phyloP scores from a whole-genome alignment of 2,113 vertebrate genomes.

The Ramphastos sulfuratus region DNA sequence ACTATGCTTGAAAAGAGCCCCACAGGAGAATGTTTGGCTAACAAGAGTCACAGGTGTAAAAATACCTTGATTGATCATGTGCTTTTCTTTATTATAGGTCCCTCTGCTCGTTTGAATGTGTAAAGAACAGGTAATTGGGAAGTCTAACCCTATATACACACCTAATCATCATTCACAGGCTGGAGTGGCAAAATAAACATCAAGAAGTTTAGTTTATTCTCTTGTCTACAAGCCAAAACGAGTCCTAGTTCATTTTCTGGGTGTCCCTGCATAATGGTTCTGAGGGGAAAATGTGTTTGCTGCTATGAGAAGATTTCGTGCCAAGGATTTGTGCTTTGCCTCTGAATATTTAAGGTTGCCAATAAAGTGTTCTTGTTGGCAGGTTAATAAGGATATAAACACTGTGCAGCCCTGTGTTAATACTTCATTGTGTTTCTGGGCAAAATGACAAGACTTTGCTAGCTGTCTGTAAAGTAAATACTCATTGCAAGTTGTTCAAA shows the following conservation, averaged over 20 bases:
- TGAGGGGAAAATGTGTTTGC: conserved; percentile 55
- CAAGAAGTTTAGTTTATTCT: conserved; percentile 27
- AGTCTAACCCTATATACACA: background rate
- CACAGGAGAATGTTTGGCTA: conserved; percentile 4
- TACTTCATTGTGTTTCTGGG: conserved; percentile 33
- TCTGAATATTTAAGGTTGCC: conserved; percentile 77
- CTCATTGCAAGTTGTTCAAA: conserved; percentile 35
- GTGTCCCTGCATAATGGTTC: conserved; percentile 40
- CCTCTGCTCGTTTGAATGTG: conserved; percentile 74
- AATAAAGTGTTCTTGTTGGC: conserved; percentile 76
- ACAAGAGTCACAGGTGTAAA: background rate
- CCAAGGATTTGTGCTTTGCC: conserved; percentile 77
- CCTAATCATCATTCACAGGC: conserved; percentile 11
- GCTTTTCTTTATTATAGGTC: conserved; percentile 72
- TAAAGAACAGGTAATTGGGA: conserved; percentile 40
- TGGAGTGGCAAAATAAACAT: conserved; percentile 16
- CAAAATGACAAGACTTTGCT: conserved; percentile 27
- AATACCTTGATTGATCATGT: conserved; percentile 29
- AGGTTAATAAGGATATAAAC: conserved; percentile 49
- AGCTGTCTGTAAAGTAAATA: conserved; percentile 36
- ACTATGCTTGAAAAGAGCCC: background rate
- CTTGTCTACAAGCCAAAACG: conserved; percentile 66
- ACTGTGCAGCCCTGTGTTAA: conserved; percentile 32
- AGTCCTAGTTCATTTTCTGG: conserved; percentile 47
- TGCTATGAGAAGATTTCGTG: conserved; percentile 62